phyloP scores from a whole-genome alignment of 2,888 invertebrate species.

The Actias luna region DNA sequence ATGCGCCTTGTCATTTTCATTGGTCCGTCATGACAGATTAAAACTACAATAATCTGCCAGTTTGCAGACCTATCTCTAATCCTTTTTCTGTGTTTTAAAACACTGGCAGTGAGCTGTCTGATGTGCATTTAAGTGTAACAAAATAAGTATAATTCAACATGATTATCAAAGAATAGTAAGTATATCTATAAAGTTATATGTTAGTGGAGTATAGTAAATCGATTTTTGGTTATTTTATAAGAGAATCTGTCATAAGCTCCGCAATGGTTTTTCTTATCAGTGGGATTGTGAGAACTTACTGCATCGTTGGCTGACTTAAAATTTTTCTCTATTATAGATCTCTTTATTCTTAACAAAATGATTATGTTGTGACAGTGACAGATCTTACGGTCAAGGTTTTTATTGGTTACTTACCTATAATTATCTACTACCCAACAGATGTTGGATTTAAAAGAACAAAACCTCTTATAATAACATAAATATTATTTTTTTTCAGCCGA shows the following conservation, averaged over 20 bases:
- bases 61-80: conserved; percentile 73
- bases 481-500: conserved; percentile 87
- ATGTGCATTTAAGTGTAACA: conserved; percentile 76
- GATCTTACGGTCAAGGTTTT: conserved; percentile 59
- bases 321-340: not conserved
- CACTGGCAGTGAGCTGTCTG: conserved; percentile 78
- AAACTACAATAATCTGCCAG: conserved; percentile 70
- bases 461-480: conserved; percentile 19
- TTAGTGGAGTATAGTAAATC: conserved; percentile 67
- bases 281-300: conserved; percentile 21
- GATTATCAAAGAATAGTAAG: conserved; percentile 89
- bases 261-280: conserved; percentile 47
- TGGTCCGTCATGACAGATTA: conserved; percentile 75
- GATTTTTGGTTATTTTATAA: conserved; percentile 61
- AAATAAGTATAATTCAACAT: conserved; percentile 74
- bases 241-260: conserved; percentile 42
- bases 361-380: conserved; percentile 58
- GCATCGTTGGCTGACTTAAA: not conserved
- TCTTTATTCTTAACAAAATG: not conserved
- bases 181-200: conserved; percentile 67
- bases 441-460: conserved; percentile 32
- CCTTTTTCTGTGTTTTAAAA: conserved; percentile 69
- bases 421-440: conserved; percentile 40
- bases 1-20: conserved; percentile 83
- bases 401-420: conserved; percentile 22